Base-by-base conservation (phyloP, 2,888 invertebrate species). In the Caenorhabditis drosophilae region DNA sequence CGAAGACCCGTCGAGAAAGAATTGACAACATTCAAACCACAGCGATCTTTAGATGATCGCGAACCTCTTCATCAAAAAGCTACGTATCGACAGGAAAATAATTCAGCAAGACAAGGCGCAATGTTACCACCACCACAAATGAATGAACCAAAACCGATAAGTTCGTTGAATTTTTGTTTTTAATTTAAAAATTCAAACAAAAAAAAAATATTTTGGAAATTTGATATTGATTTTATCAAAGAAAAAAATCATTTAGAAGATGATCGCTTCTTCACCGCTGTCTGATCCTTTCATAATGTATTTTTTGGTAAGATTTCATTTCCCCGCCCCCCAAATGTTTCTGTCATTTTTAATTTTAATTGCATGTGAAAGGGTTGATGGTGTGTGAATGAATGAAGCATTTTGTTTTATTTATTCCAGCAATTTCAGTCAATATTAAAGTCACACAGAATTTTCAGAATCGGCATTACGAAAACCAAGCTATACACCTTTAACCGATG, bases 381-480 rank as follows among this genome's bases (percentile, higher is more conserved):
- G n/a, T n/a, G n/a, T n/a, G n/a, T n/a, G n/a, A n/a, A n/a, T n/a
- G n/a, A n/a, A n/a, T n/a, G n/a, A n/a, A n/a, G n/a, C n/a, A n/a
- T n/a, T n/a, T n/a, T n/a, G n/a, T n/a, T n/a, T n/a, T n/a, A n/a
- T n/a, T n/a, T n/a, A n/a, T n/a, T n/a, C n/a, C n/a, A n/a, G n/a
- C n/a, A n/a, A n/a, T n/a, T n/a, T n/a, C n/a, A n/a, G n/a, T n/a
- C n/a, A n/a, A n/a, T n/a, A n/a, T n/a, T n/a, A n/a, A n/a, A n/a
- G n/a, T n/a, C n/a, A n/a, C n/a, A n/a, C n/a, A n/a, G n/a, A n/a
- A 48, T 35, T 70, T 77, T 42, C 69, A 77, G 77, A 75, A 64
- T 75, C 78, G 0, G 72, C 77, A 16, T 55, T 78, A 35, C 70
- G 56, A 47, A 53, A 47, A 41, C 58, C 67, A 3, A 45, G 40